These are phyloP conservation scores for Acinonyx jubatus DNA, from an alignment of 2,113 vertebrate genomes.

Conservation along the genomic window DNA sequence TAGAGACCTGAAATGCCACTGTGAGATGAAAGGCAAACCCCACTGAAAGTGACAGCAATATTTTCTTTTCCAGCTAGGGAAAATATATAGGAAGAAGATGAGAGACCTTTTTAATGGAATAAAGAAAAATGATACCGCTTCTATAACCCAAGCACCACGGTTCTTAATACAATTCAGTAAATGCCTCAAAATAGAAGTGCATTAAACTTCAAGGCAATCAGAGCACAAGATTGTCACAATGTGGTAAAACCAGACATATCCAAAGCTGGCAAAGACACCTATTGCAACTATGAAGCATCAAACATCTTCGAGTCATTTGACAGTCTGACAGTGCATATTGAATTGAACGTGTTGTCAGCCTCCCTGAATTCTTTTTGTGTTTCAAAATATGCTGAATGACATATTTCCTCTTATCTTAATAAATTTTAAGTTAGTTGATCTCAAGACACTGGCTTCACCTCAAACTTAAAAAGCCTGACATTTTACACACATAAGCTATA, in stretches of 20 bases:
- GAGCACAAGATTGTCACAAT: slow-evolving; percentile 45
- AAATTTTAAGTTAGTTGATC: slow-evolving; percentile 75
- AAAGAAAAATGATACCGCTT: slow-evolving; percentile 73
- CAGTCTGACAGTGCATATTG: neutral
- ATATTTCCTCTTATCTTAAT: slow-evolving; percentile 69
- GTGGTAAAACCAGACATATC: neutral
- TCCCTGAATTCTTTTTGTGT: slow-evolving; percentile 50
- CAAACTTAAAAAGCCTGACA: slow-evolving; percentile 74
- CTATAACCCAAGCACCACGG: slow-evolving; percentile 42
- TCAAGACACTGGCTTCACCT: slow-evolving; percentile 74
- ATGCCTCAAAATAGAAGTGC: slow-evolving; percentile 68
- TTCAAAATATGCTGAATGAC: slow-evolving; percentile 72
- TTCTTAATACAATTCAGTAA: slow-evolving; percentile 72
- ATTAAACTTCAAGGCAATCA: slow-evolving; percentile 51
- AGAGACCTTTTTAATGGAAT: slow-evolving; percentile 69
- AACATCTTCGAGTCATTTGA: neutral
- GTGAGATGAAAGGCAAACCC: slow-evolving; percentile 81
- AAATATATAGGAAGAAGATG: slow-evolving; percentile 73
- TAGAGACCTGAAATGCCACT: slow-evolving; percentile 75
- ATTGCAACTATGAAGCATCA: neutral
- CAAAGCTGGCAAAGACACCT: slow-evolving; percentile 36
- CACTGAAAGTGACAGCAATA: slow-evolving; percentile 78
- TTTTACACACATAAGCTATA: slow-evolving; percentile 68
- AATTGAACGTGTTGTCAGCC: slow-evolving; percentile 25
- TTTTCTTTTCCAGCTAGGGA: slow-evolving; percentile 76